Evolutionary conservation across 23 tunicate genomes (phyloP).

Genomic region (Trididemnum miniatum): DNA sequence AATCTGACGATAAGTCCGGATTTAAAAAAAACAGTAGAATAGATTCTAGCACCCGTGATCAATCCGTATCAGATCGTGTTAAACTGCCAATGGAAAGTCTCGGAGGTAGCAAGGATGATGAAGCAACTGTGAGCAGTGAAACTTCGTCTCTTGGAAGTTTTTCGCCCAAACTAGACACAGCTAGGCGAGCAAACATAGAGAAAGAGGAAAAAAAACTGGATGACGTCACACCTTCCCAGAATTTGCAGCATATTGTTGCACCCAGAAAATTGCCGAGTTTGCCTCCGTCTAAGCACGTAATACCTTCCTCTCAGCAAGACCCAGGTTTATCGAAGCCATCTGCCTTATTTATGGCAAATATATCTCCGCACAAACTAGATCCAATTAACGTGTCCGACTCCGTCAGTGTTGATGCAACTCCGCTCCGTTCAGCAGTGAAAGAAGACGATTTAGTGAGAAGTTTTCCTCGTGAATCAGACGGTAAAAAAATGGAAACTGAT

Average conservation of each 20-base stretch:
- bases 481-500: not conserved
- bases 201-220: not conserved
- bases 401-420: not conserved
- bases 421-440: not conserved
- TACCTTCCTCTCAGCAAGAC: not conserved
- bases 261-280: constrained; percentile 8
- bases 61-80: not conserved
- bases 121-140: not conserved
- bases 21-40: no score
- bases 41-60: no score
- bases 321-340: not conserved
- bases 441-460: not conserved
- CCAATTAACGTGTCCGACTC: not conserved
- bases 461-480: not conserved
- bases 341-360: not conserved
- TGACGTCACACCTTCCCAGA: not conserved
- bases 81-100: not conserved
- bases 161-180: constrained; percentile 13
- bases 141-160: not conserved
- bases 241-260: not conserved
- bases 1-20: no score
- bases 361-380: no score
- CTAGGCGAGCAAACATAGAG: not conserved
- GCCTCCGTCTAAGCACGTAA: not conserved
- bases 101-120: not conserved